Evolutionary conservation across 2,888 invertebrate genomes (phyloP).

Genomic region (Drosophila dives): DNA sequence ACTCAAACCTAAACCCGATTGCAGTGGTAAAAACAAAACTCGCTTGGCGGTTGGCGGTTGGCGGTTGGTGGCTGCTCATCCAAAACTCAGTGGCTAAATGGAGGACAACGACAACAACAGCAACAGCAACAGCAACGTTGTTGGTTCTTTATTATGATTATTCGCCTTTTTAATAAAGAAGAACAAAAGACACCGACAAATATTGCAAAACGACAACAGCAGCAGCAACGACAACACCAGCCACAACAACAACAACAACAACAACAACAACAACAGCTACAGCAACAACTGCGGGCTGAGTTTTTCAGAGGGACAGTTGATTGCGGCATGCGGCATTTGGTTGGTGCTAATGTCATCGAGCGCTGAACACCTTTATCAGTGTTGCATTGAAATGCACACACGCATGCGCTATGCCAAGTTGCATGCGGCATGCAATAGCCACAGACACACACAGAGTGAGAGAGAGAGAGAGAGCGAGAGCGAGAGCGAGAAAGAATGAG

Average conservation of each 20-base stretch:
- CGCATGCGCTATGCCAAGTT: constrained; percentile 66
- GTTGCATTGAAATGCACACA: constrained; percentile 81
- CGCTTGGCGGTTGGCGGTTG: constrained; percentile 65
- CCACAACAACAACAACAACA: constrained; percentile 41
- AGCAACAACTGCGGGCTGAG: constrained; percentile 34
- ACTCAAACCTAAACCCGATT: constrained; percentile 7
- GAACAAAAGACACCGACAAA: constrained; percentile 80
- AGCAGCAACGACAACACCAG: constrained; percentile 27
- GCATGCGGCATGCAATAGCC: constrained; percentile 65
- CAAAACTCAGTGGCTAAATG: constrained; percentile 82
- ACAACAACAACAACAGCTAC: constrained; percentile 13
- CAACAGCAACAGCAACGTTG: constrained; percentile 53
- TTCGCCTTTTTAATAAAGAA: constrained; percentile 81
- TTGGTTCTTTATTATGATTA: constrained; percentile 80
- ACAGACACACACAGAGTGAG: constrained; percentile 9
- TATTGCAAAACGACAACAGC: constrained; percentile 74
- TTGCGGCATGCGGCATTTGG: constrained; percentile 72
- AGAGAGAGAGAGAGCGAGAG: neutral
- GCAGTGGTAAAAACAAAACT: constrained; percentile 55
- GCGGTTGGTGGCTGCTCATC: constrained; percentile 75
- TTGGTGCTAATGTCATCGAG: constrained; percentile 82
- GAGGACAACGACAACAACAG: constrained; percentile 70
- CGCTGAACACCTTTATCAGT: constrained; percentile 82
- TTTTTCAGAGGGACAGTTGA: constrained; percentile 45
- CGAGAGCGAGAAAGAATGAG: neutral